Base-by-base conservation (phyloP, 2,797 vertebrate genomes). In the Sebastes variabilis region DNA sequence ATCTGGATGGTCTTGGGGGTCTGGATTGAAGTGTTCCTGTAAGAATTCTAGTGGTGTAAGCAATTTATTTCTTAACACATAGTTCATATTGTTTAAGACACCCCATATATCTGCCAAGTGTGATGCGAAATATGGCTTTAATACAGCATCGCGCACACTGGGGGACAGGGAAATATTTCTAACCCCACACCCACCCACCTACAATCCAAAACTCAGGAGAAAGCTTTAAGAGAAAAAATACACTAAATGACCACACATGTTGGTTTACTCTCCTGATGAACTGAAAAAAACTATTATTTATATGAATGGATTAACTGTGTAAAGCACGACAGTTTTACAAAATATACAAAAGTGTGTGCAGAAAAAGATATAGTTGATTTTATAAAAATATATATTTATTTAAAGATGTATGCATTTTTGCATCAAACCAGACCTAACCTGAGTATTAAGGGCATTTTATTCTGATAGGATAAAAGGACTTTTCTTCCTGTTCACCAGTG, bases 41-140 rank as follows among this genome's bases (percentile, higher is more conserved):
- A 95, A 95, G 94, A 94, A 96, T 95, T 96, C 95, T 93, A 90
- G 91, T 93, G 92, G 92, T 93, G 95, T 96, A 96, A 96, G 96
- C 96, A 95, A 96, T 96, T 96, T 96, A 96, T 96, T 95, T 95
- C 95, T 95, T 96, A 96, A 95, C 95, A 95, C 95, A 95, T 95
- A 96, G 94, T 96, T 96, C 95, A 96, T 96, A 96, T 96, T 95
- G 95, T 96, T 96, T 96, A 96, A 95, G 93, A 93, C 95, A 95
- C 89, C 75, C 89, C 89, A 88, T 96, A 95, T 94, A 95, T 96
- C 95, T 96, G 95, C 94, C 95, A 95, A 88, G 87, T 81, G 90
- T 93, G 93, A 95, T 84, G 83, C 88, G 91, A 96, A 95, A 96
- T 96, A 96, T 93, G 94, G 94, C 93, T 96, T 96, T 96, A 96